Evolutionary conservation across 1,140 invertebrate species (phyloP).

Genomic region (Atta colombica): DNA sequence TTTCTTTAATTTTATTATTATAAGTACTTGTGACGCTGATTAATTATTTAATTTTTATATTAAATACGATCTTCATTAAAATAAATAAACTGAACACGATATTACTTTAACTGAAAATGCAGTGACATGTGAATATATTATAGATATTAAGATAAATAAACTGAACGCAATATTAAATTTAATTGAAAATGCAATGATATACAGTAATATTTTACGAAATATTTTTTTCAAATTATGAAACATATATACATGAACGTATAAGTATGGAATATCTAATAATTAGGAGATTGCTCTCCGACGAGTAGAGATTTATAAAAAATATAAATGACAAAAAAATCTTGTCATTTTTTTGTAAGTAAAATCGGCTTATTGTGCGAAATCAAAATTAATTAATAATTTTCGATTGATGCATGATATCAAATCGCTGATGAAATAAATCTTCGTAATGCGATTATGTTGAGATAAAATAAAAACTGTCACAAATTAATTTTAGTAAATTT

Average conservation of each 20-base stretch:
- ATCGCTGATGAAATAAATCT: not conserved
- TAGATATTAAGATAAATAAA: not conserved
- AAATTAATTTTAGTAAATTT: constrained; percentile 16
- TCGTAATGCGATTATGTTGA: not conserved
- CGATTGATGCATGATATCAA: not conserved
- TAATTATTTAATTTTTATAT: not conserved
- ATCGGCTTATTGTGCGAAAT: not conserved
- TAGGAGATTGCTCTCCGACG: not conserved
- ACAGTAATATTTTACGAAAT: constrained; percentile 10
- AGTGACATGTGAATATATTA: not conserved
- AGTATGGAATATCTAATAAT: not conserved
- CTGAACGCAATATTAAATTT: constrained; percentile 6
- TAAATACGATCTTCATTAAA: constrained; percentile 16
- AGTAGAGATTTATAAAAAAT: not conserved
- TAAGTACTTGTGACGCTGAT: not conserved
- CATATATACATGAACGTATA: not conserved
- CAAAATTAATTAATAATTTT: constrained; percentile 21
- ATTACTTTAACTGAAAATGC: not conserved
- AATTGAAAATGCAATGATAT: not conserved
- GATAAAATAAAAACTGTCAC: not conserved
- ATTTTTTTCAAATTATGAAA: constrained; percentile 1
- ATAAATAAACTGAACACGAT: constrained; percentile 2
- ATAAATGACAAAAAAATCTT: not conserved
- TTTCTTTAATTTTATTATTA: not conserved
- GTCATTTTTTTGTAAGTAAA: not conserved